These are phyloP conservation scores for Xestia sexstrigata DNA, from an alignment of 2,888 invertebrate species.

Conservation along the genomic window DNA sequence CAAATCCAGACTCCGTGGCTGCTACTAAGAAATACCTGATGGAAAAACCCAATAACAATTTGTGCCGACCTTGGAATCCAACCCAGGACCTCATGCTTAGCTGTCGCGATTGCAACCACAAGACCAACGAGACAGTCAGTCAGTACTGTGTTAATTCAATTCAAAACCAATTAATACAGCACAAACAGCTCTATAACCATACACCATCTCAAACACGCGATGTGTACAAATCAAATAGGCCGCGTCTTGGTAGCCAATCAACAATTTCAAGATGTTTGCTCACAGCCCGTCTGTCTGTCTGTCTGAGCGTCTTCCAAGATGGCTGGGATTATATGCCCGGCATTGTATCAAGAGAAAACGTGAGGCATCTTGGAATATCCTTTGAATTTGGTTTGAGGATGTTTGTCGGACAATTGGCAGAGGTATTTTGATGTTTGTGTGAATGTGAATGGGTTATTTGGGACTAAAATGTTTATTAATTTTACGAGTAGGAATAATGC, in stretches of 20 bases:
- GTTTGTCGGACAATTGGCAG: conserved; percentile 15
- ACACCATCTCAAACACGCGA: conserved; percentile 72
- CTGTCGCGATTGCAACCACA: too few relatives aligned
- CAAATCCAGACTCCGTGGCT: too few relatives aligned
- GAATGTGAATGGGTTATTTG: conserved; percentile 16
- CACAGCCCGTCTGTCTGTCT: conserved; percentile 64
- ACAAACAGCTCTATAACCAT: conserved; percentile 73
- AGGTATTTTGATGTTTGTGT: conserved; percentile 40
- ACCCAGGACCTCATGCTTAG: too few relatives aligned
- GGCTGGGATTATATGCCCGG: conserved; percentile 58
- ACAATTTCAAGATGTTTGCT: conserved; percentile 88
- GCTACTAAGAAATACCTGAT: too few relatives aligned
- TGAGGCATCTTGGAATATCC: conserved; percentile 58
- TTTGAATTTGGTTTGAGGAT: conserved; percentile 56
- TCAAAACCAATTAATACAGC: conserved; percentile 28
- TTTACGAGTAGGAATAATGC: neutral
- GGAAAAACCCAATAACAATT: too few relatives aligned
- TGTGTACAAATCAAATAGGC: conserved; percentile 88
- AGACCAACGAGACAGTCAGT: too few relatives aligned
- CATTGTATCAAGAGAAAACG: conserved; percentile 61
- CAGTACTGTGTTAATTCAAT: conserved; percentile 3
- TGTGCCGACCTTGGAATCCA: too few relatives aligned
- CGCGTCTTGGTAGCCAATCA: conserved; percentile 85
- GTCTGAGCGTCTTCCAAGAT: conserved; percentile 65
- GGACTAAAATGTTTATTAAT: neutral